Base-by-base conservation (phyloP, 2,888 invertebrate species). In the Cenopis cana region DNA sequence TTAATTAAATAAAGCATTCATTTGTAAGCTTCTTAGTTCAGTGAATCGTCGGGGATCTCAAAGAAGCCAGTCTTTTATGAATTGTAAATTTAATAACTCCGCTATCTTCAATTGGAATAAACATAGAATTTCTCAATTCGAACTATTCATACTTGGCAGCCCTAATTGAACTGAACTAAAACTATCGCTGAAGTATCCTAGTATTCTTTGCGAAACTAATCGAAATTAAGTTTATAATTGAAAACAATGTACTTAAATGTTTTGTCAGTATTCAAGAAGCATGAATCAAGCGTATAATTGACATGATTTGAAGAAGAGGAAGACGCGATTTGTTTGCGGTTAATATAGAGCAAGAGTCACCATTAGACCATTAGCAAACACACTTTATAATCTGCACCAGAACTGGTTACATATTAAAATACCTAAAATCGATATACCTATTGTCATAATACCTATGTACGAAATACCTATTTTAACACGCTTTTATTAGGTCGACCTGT, bases 1-100 rank as follows among this genome's bases (percentile, higher is more conserved):
- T 61, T 68, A 68, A 68, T 68, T 61, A 61, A 68, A 68, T 68
- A 68, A 61, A 41, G 38, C 29, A 33, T 60, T 68, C 68, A 54
- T 54, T 61, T 54, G 59, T 68, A 68, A 68, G 68, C 60, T 54
- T n/a, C 46, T 68, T 61, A 61, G 57, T 12, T 50, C 50, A 18
- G 52, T 60, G 50, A 61, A 60, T 60, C 33, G 52, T 17, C 20
- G 24, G 41, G 33, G 60, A 61, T 59, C 38, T 68, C 52, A 68
- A 68, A 50, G 68, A 60, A 57, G 67, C 67, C 41, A 60, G 68
- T 60, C 60, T 29, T 60, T 68, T 61, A 68, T 61, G 68, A 61
- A 61, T 61, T 61, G 41, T 60, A 68, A 68, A 68, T 68, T 68
- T 54, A 68, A 68, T 68, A 60, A 61, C 54, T 46, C 54, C 33